Evolutionary conservation across 1,140 invertebrate species (phyloP), one percentile per base, ranked within the genome.

Genomic region (Polypedilum vanderplanki): DNA sequence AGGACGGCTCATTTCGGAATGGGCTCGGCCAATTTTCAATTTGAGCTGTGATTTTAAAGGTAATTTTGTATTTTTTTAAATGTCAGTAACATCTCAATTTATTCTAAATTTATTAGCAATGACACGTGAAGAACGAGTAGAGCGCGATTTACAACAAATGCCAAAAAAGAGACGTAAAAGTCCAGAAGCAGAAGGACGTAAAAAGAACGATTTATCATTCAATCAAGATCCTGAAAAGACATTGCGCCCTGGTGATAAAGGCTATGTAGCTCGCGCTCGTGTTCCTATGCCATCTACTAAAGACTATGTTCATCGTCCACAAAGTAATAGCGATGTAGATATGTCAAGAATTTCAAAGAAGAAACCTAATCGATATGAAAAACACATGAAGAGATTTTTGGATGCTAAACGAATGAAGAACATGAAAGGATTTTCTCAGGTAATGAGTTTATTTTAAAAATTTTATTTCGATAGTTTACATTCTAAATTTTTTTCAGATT

Each of bases 21-120:
- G 97, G 97, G 94, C 96, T 0, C 84, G 97, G 40, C 96, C 96
- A 4, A 98, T 98, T 77, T 99, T 98, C 82, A 98, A 97, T 85
- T 85, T 98, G 24, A 96, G 95, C 18, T 93, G 95, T 18, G 96
- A 99, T 84, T 98, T 97, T 81, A 97, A 96, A 86, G 46, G 46
- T 57, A 57, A 88, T 87, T 33, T 1, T 5, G 24, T 33, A 5
- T 33, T 85, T 80, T 75, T 75, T 57, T n/a, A 15, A 15, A 1
- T 15, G 1, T 57, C 12, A 57, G 4, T 9, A 15, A 57, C 12
- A 15, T 1, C 15, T 57, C 9, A 9, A 57, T n/a, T 57, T 80
- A 89, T 15, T 57, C 3, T 57, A 57, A 57, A 46, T 57, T 15
- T 57, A 57, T 12, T 33, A 57, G 93, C 92, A 10, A 86, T 94